Percentiles rank a stretch among this genome's conserved stretches.
Conservation (phyloP, 2,113 vertebrate genomes). For the Psophia crepitans region DNA sequence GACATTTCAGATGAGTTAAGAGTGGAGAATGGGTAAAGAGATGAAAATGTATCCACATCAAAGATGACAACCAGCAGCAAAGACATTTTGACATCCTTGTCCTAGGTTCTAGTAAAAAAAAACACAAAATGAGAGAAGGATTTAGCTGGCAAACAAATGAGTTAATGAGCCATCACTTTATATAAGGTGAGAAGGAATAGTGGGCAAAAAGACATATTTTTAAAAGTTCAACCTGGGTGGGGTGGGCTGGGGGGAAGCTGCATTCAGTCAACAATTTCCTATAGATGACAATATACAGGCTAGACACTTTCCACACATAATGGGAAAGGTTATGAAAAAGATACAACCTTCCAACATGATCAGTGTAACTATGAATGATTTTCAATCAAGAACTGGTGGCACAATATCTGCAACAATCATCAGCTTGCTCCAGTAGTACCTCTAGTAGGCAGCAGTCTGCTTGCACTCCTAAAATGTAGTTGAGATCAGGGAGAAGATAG, state of each 20-base stretch:
- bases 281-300: neutral
- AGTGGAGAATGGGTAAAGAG: neutral
- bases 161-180: neutral
- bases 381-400: neutral
- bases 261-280: neutral
- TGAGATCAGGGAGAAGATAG: neutral
- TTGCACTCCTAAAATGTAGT: neutral
- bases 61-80: neutral
- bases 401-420: neutral
- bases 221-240: neutral
- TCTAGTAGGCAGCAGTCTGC: neutral
- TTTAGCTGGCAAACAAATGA: neutral
- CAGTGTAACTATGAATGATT: neutral
- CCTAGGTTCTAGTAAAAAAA: neutral
- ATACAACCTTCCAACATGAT: neutral
- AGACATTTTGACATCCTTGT: neutral
- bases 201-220: neutral
- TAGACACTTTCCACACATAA: neutral
- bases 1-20: neutral
- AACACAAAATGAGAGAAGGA: neutral
- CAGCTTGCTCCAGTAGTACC: neutral
- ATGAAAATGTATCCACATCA: neutral
- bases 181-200: neutral
- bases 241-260: too few relatives aligned
- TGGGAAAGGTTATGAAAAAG: neutral